Percentiles rank a stretch among this genome's conserved stretches.
Conservation (phyloP, 64 coral and sea anemone genomes). For the Pocillopora damicornis region DNA sequence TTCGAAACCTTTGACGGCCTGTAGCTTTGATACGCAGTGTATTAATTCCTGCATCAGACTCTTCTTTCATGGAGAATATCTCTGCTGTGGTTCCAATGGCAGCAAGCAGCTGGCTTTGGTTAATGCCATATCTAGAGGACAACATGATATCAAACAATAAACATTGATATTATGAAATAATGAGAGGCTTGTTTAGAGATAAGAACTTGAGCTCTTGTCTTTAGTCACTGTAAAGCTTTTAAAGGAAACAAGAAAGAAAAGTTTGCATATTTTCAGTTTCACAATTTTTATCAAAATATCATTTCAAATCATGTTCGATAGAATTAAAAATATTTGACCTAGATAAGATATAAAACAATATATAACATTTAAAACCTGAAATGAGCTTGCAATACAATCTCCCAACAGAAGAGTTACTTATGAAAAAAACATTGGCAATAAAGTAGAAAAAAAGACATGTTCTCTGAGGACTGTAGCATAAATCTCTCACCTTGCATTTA, state of each 20-base stretch:
- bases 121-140: constrained; percentile 17
- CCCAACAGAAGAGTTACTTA: no score
- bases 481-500: constrained; percentile 78
- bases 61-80: constrained; percentile 96
- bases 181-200: not conserved
- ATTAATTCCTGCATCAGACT: constrained; percentile 82
- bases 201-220: not conserved
- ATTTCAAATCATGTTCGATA: no score
- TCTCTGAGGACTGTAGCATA: not conserved
- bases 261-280: no score
- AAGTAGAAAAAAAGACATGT: no score
- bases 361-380: no score
- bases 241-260: no score
- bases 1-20: constrained; percentile 87
- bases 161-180: not conserved
- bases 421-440: no score
- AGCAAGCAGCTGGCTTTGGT: constrained; percentile 54
- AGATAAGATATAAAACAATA: no score
- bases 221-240: no score
- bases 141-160: not conserved
- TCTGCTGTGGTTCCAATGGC: constrained; percentile 93
- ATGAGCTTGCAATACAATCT: no score
- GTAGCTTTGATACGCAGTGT: constrained; percentile 88
- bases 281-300: no score
- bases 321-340: no score